These are phyloP conservation scores for Trochalopteron elliotii DNA, from an alignment of 2,113 vertebrate species.

Conservation along the genomic window DNA sequence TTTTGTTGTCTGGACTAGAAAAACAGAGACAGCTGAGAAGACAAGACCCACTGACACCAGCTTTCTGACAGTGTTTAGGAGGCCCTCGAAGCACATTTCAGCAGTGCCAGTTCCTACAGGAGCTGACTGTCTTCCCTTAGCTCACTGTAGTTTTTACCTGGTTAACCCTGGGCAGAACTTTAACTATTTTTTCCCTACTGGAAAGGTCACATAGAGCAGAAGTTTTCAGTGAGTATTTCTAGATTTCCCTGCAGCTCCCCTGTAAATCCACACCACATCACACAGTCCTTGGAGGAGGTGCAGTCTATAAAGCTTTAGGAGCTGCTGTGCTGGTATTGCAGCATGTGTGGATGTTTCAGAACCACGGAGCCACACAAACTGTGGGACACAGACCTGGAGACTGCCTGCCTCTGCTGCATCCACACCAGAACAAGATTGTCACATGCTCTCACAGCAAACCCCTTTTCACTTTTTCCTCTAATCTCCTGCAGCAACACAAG, in stretches of 20 bases:
- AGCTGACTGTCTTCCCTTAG: background rate
- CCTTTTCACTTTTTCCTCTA: background rate
- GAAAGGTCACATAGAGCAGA: background rate
- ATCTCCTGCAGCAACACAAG: background rate
- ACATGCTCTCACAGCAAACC: fast-evolving
- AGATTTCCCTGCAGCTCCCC: background rate
- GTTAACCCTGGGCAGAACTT: background rate
- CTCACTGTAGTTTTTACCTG: background rate
- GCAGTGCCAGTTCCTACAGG: background rate
- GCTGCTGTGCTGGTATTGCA: background rate
- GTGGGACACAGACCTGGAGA: no score
- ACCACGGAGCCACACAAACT: fast-evolving
- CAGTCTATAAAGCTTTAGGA: background rate
- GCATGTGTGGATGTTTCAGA: background rate
- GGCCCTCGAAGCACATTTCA: fast-evolving
- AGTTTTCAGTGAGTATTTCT: background rate
- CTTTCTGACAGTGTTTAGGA: background rate
- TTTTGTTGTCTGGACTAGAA: background rate
- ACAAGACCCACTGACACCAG: background rate
- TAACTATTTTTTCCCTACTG: no score
- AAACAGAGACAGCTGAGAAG: background rate
- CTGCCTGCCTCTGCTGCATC: background rate
- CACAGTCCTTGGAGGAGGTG: fast-evolving
- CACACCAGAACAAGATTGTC: fast-evolving
- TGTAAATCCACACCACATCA: background rate